A percentile compares a stretch with the other conserved stretches of the same genome.
Conservation (phyloP, 2,797 vertebrate genomes). For the Epinephelus awoara region DNA sequence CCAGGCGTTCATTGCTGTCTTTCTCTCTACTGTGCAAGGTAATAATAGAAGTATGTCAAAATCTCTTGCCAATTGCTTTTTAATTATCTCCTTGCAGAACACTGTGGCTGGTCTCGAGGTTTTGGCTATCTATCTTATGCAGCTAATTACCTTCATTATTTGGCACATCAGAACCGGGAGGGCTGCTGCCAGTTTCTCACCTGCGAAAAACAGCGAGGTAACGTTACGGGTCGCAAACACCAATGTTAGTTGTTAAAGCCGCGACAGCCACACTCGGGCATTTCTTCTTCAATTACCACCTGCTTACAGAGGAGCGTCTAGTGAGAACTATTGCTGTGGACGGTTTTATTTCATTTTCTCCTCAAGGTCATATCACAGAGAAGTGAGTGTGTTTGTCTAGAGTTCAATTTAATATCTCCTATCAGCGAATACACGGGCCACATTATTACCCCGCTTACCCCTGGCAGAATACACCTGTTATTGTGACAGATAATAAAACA, state of each 20-base stretch:
- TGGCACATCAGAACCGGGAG: constrained; percentile 33
- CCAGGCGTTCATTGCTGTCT: constrained; percentile 9
- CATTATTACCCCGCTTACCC: constrained; percentile 53
- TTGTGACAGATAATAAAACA: constrained; percentile 63
- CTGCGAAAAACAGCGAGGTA: constrained; percentile 20
- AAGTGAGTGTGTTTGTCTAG: constrained; percentile 56
- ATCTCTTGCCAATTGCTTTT: constrained; percentile 59
- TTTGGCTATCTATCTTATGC: constrained; percentile 43
- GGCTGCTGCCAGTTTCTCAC: constrained; percentile 35
- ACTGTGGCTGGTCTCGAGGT: constrained; percentile 25
- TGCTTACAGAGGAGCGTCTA: constrained; percentile 17
- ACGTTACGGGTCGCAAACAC: constrained; percentile 13
- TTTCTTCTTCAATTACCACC: constrained; percentile 45
- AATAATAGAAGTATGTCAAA: constrained; percentile 43
- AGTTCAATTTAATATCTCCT: constrained; percentile 67
- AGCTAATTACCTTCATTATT: constrained; percentile 51
- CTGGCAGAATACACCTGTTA: constrained; percentile 64
- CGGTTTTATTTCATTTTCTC: constrained; percentile 54
- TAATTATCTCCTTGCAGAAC: constrained; percentile 58
- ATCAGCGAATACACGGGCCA: constrained; percentile 58
- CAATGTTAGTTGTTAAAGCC: not conserved
- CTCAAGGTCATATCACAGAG: constrained; percentile 59
- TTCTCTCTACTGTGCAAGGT: constrained; percentile 30
- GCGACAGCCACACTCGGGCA: not conserved
- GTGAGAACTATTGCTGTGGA: constrained; percentile 30